Evolutionary conservation across 2,888 invertebrate genomes (phyloP), one percentile per base, ranked within the genome.

Genomic region (Periphyllus acericola): DNA sequence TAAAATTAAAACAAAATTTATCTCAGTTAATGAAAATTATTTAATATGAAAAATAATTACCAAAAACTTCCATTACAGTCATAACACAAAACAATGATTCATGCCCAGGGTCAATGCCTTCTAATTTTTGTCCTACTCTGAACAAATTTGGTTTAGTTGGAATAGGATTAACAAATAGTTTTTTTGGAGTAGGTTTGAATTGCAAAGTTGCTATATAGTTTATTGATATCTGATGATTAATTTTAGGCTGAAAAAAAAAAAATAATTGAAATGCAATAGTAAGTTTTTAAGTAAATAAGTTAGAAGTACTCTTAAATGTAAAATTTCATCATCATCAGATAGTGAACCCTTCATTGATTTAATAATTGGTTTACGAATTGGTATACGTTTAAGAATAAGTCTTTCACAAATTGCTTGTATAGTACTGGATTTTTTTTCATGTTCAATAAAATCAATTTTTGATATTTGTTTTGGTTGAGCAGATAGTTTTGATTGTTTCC

Each of bases 61-160:
- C 93, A 90, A 92, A 91, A 75, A 96, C 94, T 91, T 96, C 96
- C 0, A 95, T 94, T 40, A 98, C 95, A 0, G 96, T 96, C 85
- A 97, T 94, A 40, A 97, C 97, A 91, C 98, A 98, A 91, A 97
- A 97, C 89, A 96, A 92, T 0, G 96, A 95, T 87, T 97, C 97
- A 92, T 97, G 96, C 90, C 95, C 95, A 0, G 98, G 98, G 92
- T 98, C 98, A 75, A 98, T 96, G 5, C 97, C 98, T 92, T 98
- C 98, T 90, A 98, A 91, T 90, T 96, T 96, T 96, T 97, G 97
- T 4, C 96, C 97, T 72, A 95, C 93, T 91, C 95, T 94, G 91
- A 96, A 96, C 46, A 94, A 93, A 92, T 97, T 97, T 3, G 3
- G 11, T 60, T 79, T 60, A 21, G 3, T 14, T 21, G 79, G 79